Base-by-base conservation (phyloP, 2,888 invertebrate species). In the Saturnia japonica region DNA sequence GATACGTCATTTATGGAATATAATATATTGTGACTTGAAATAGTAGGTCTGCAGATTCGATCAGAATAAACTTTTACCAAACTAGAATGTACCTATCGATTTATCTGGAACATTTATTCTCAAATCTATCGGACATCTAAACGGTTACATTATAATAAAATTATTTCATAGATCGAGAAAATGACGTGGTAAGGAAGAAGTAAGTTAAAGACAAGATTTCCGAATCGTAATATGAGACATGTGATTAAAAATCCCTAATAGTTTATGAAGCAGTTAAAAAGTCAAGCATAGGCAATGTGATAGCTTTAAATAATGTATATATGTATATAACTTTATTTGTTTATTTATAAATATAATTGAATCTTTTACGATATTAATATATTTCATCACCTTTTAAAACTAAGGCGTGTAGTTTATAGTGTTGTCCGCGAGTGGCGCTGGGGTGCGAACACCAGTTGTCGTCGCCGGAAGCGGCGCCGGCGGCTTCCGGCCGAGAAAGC, bases 371-470 rank as follows among this genome's bases (percentile, higher is more conserved):
- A 34, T 34, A 34, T 7, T 19, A 47, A 16, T 16, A 51, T 54
- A 54, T 22, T 11, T 54, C 54, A 22, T 11, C 22, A n/a, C 11
- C 28, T 25, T 28, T 72, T 68, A 67, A 66, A 74, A 70, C 68
- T 71, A 71, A 76, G 78, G 77, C 77, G 74, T 81, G 82, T 85
- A 87, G 87, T 89, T 86, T 81, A 83, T 78, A 78, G 78, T 78
- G 79, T 83, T 85, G 91, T 87, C 91, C 92, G 86, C 88, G 73
- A 87, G 90, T 89, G 91, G 91, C 91, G 91, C 89, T 89, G 85
- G 87, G 85, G 89, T 86, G 92, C 89, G 89, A 91, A 90, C 91
- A 89, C 88, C 91, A 87, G 90, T 87, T 88, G 89, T 84, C 82
- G 82, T 80, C 84, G 80, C 88, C 91, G 93, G 93, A 93, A 89